Evolutionary conservation across 2,113 vertebrate species (phyloP), one percentile per base, ranked within the genome.

Genomic region (Pongo abelii): DNA sequence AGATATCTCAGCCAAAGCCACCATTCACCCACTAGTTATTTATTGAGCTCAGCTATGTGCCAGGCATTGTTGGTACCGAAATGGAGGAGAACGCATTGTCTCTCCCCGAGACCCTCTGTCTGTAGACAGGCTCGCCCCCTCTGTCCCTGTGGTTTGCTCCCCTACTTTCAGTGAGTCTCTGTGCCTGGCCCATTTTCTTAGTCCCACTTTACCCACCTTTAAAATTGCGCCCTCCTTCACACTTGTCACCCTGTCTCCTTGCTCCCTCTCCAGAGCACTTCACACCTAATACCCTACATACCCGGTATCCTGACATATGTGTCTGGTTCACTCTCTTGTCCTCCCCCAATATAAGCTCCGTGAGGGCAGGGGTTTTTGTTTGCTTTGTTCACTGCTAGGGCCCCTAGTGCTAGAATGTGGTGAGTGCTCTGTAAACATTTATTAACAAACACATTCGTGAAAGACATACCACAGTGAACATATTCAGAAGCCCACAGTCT

Each of bases 51-150:
- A 61, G 50, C 89, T 43, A 1, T 32, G 17, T 83, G 77, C 20
- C 32, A 75, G 27, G 20, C 16, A 8, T 64, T 48, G 22, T 35
- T 20, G 30, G 38, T 48, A 48, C 50, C 52, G 35, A 57, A 69
- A 20, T 14, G 40, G 79, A 32, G n/a, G n/a, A 30, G 43, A 77
- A 3, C 30, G 14, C 35, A 38, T 50, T 10, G 2, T 55, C 59
- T 86, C 9, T 52, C 1, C 12, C 8, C 5, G 20, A 52, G 70
- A 52, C 55, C 43, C 27, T 78, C 40, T 59, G 48, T 69, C 69
- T 14, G 4, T 18, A 35, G 43, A 50, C 38, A 2, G 0, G 10
- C 30, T 32, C 11, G 16, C 46, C 32, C 6, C 0, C 55, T 88
- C 30, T 32, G 70, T 78, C 83, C 81, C 7, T 1, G 13, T 0